Evolutionary conservation across 2,113 vertebrate genomes (phyloP).

Genomic region (Electrona antarctica): DNA sequence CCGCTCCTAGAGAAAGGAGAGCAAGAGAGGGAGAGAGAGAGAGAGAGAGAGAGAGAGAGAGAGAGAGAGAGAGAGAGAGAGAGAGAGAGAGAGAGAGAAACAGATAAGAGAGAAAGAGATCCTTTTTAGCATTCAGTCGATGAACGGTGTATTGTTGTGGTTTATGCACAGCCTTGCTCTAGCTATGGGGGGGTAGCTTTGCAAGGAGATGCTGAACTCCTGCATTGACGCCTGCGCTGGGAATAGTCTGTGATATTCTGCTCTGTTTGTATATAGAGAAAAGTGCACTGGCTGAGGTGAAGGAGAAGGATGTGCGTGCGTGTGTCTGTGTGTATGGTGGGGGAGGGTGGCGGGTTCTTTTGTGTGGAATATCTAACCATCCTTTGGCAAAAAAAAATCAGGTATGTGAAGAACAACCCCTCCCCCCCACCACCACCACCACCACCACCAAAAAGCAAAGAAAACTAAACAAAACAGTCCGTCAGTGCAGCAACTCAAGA

Average conservation of each 20-base stretch:
- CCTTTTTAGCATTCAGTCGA: constrained; percentile 5
- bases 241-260: not conserved
- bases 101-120: not conserved
- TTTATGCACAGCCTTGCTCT: constrained; percentile 1
- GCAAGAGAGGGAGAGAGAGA: not conserved
- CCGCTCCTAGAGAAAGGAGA: constrained; percentile 80
- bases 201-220: not conserved
- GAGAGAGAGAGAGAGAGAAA: no score
- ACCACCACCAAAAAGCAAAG: not conserved
- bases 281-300: not conserved
- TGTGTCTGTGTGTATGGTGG: not conserved
- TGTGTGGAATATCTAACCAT: not conserved
- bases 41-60: no score
- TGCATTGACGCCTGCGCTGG: not conserved
- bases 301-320: not conserved
- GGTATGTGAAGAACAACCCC: not conserved
- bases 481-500: no score
- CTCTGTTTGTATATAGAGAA: not conserved
- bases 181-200: not conserved
- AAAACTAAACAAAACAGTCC: no score
- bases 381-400: not conserved
- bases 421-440: no score
- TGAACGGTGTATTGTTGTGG: constrained; percentile 4
- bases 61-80: not conserved
- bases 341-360: not conserved